A percentile compares a stretch with the other conserved stretches of the same genome.
Evolutionary conservation across 2,797 vertebrate genomes (phyloP).

Genomic region (Enteromius paludinosus): DNA sequence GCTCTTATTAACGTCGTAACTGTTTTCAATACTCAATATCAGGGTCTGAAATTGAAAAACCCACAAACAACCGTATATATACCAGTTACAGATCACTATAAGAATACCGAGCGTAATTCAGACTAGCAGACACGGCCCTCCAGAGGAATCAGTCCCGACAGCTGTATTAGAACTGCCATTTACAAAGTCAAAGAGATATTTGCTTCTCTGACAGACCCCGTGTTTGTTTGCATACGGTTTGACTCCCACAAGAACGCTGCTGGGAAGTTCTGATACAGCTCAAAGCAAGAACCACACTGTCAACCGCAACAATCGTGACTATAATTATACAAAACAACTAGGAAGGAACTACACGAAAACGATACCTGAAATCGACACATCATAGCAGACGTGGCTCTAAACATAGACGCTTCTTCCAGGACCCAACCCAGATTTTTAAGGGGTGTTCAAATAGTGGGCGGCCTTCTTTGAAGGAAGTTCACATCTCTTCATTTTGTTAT

Average conservation of each 20-base stretch:
- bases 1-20: background rate
- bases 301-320: background rate
- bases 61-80: background rate
- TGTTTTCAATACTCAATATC: background rate
- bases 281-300: background rate
- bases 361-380: constrained; percentile 16
- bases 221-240: constrained; percentile 27
- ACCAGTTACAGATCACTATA: background rate
- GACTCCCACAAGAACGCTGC: background rate
- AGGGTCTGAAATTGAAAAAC: background rate
- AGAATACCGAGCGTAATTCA: background rate
- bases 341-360: background rate
- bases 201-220: constrained; percentile 10
- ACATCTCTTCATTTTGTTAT: constrained; percentile 50
- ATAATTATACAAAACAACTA: background rate
- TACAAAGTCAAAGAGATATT: constrained; percentile 29
- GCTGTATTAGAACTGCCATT: constrained; percentile 36
- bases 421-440: background rate
- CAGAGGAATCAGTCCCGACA: constrained; percentile 30
- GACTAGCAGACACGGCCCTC: constrained; percentile 34
- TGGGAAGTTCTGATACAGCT: background rate
- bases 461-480: constrained; percentile 39
- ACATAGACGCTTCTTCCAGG: constrained; percentile 3
- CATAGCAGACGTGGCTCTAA: background rate
- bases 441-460: constrained; percentile 8